These are phyloP conservation scores for Gonocerus acuteangulatus DNA, from an alignment of 2,888 invertebrate species.

Conservation along the genomic window DNA sequence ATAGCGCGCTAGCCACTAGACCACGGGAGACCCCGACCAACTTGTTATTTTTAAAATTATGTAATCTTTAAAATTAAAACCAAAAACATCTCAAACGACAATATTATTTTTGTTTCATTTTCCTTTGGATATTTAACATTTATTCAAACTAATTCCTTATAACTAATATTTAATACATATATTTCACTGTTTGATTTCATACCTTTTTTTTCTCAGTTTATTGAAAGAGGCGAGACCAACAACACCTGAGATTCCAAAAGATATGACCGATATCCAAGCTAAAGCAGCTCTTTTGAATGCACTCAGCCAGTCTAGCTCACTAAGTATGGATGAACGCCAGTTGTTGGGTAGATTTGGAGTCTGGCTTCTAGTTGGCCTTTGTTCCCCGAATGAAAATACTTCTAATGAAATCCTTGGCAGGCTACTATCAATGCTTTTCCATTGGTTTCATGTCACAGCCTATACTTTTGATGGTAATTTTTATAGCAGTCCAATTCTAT, in stretches of 20 bases:
- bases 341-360: constrained; percentile 90
- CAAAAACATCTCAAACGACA: too few species aligned
- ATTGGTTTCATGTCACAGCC: constrained; percentile 98
- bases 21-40: too few species aligned
- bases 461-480: constrained; percentile 84
- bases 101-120: too few species aligned
- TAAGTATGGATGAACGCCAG: constrained; percentile 67
- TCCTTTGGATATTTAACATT: too few species aligned
- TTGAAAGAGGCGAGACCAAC: constrained; percentile 83
- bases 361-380: constrained; percentile 92
- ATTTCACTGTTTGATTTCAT: too few species aligned
- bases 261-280: constrained; percentile 42
- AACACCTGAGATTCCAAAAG: constrained; percentile 45
- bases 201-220: constrained; percentile 56
- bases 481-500: too few species aligned
- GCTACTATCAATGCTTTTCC: constrained; percentile 90
- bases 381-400: constrained; percentile 58
- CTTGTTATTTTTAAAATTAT: too few species aligned
- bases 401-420: constrained; percentile 54
- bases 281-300: constrained; percentile 42
- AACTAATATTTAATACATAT: too few species aligned
- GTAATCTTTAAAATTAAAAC: too few species aligned
- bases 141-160: too few species aligned
- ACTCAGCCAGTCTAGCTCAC: constrained; percentile 32
- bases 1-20: too few species aligned